Conservation (phyloP, 1,140 invertebrate genomes). For the Lethrus apterus region DNA sequence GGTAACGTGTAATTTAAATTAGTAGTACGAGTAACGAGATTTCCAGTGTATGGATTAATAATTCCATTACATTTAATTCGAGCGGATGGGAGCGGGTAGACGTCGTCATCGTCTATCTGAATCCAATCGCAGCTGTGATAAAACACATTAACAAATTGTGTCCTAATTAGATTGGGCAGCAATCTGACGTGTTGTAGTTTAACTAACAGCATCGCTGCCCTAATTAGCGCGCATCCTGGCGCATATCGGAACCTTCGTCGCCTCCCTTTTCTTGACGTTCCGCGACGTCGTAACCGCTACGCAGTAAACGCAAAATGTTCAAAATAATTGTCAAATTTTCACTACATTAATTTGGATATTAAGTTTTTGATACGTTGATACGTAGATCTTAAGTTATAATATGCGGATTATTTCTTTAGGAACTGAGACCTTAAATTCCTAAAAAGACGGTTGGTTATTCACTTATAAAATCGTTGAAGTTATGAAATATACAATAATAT, state of each 20-base stretch:
- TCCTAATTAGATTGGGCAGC: constrained; percentile 41
- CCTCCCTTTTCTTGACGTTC: neutral
- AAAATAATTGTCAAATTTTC: neutral
- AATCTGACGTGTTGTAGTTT: constrained; percentile 37
- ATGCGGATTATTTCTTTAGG: neutral
- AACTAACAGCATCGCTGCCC: constrained; percentile 31
- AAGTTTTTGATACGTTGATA: too few relatives aligned
- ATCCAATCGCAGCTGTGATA: constrained; percentile 39
- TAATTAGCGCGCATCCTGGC: constrained; percentile 8
- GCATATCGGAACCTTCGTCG: neutral
- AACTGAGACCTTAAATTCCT: neutral
- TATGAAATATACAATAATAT: constrained; percentile 4
- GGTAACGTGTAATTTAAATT: too few relatives aligned
- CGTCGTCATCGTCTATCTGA: constrained; percentile 25
- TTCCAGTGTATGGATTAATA: constrained; percentile 29
- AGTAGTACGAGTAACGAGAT: constrained; percentile 16
- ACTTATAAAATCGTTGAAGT: neutral
- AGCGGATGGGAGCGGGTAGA: constrained; percentile 20
- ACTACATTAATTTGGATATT: too few relatives aligned
- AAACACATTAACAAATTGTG: constrained; percentile 42
- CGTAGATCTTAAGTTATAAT: too few relatives aligned
- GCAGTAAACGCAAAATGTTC: neutral
- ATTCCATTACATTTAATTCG: constrained; percentile 34
- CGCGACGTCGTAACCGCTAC: neutral
- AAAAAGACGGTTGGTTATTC: neutral